Percentiles rank a stretch among this genome's conserved stretches.
Evolutionary conservation across 1,140 invertebrate species (phyloP).

Genomic region (Drosophila pachea): DNA sequence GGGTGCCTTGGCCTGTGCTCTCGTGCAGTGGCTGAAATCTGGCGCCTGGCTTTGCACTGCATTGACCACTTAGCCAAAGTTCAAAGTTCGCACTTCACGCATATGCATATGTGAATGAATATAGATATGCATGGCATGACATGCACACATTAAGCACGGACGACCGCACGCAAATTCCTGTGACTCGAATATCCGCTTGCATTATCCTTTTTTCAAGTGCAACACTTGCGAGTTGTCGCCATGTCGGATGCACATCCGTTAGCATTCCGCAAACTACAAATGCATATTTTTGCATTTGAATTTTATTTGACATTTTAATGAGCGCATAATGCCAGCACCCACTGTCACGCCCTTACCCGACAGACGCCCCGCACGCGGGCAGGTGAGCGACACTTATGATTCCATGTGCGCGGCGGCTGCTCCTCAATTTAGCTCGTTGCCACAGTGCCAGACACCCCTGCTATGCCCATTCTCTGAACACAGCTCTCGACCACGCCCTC

Average conservation of each 20-base stretch:
- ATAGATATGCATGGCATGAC: neutral
- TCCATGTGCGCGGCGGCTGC: slow-evolving; percentile 21
- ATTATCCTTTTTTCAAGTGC: slow-evolving; percentile 52
- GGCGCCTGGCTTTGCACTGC: neutral
- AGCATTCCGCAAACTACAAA: slow-evolving; percentile 32
- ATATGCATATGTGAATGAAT: slow-evolving; percentile 1
- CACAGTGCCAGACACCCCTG: neutral
- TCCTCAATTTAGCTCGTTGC: slow-evolving; percentile 20
- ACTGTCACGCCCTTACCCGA: neutral
- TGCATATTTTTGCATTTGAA: slow-evolving; percentile 67
- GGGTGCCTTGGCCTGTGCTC: neutral
- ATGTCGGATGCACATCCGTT: slow-evolving; percentile 11
- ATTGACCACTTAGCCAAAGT: slow-evolving; percentile 48
- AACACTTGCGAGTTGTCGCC: slow-evolving; percentile 27
- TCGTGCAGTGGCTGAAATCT: neutral
- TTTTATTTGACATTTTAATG: slow-evolving; percentile 77
- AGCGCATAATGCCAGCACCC: slow-evolving; percentile 63
- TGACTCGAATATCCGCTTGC: slow-evolving; percentile 30
- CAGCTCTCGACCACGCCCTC: neutral
- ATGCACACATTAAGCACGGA: slow-evolving; percentile 6
- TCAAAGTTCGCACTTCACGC: slow-evolving; percentile 54
- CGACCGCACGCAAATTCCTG: slow-evolving; percentile 18
- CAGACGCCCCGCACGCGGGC: too few species aligned
- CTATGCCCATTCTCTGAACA: too few species aligned
- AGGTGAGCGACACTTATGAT: slow-evolving; percentile 28